Evolutionary conservation across 2,888 invertebrate species (phyloP).

Genomic region (Hecatera dysodea): DNA sequence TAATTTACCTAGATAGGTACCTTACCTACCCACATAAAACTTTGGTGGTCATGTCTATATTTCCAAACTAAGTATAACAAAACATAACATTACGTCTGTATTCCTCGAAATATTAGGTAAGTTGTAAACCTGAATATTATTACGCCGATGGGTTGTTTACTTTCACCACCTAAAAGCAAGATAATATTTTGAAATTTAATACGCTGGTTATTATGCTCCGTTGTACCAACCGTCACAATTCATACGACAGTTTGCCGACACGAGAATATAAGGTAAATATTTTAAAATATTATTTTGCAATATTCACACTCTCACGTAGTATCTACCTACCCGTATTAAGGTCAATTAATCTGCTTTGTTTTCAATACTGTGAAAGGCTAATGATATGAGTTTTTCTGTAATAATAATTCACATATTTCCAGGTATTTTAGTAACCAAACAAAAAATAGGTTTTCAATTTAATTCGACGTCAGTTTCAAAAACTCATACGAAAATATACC

Average conservation of each 20-base stretch:
- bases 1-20: no score
- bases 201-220: slow-evolving; percentile 4
- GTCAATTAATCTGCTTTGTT: background rate
- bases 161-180: background rate
- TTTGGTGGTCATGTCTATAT: no score
- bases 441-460: background rate
- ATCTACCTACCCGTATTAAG: no score
- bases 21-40: no score
- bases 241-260: slow-evolving; percentile 8
- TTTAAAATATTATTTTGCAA: no score
- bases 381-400: background rate
- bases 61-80: no score
- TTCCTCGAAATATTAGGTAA: no score
- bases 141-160: background rate
- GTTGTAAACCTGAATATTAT: background rate
- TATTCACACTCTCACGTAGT: background rate
- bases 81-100: no score
- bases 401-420: background rate
- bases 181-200: slow-evolving; percentile 13
- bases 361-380: background rate
- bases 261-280: background rate
- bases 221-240: slow-evolving; percentile 8
- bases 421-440: no score
- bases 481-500: background rate
- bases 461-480: background rate